Percentiles rank a stretch among this genome's conserved stretches.
Conservation (phyloP, 2,888 invertebrate genomes). For the Dorcus hopei region DNA sequence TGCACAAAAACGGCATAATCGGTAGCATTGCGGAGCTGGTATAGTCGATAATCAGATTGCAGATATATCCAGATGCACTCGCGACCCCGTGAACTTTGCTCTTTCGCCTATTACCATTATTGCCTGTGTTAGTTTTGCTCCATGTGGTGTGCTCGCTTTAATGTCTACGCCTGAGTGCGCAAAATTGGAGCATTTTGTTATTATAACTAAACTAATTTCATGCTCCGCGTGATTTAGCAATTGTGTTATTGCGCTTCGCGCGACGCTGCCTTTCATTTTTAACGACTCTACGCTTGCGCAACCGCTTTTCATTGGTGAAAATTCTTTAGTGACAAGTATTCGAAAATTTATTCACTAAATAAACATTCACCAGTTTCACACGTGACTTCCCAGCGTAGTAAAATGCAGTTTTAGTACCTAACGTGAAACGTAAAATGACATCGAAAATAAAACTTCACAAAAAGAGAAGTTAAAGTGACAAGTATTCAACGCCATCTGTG, state of each 20-base stretch:
- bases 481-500: no score
- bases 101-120: conserved; percentile 18
- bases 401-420: no score
- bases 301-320: neutral
- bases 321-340: no score
- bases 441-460: no score
- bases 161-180: neutral
- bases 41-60: conserved; percentile 25
- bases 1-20: neutral
- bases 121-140: conserved; percentile 5
- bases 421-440: no score
- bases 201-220: neutral
- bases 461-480: no score
- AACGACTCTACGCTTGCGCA: neutral
- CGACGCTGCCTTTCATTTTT: neutral
- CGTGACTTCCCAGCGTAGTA: no score
- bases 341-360: no score
- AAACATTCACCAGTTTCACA: no score
- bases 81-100: conserved; percentile 29
- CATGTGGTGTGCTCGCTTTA: neutral
- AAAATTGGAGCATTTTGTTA: neutral
- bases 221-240: neutral
- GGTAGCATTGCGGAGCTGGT: conserved; percentile 16
- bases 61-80: conserved; percentile 25
- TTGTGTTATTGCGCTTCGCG: neutral